Evolutionary conservation across 2,888 invertebrate genomes (phyloP), one percentile per base, ranked within the genome.

Genomic region (Charanyca ferruginea): DNA sequence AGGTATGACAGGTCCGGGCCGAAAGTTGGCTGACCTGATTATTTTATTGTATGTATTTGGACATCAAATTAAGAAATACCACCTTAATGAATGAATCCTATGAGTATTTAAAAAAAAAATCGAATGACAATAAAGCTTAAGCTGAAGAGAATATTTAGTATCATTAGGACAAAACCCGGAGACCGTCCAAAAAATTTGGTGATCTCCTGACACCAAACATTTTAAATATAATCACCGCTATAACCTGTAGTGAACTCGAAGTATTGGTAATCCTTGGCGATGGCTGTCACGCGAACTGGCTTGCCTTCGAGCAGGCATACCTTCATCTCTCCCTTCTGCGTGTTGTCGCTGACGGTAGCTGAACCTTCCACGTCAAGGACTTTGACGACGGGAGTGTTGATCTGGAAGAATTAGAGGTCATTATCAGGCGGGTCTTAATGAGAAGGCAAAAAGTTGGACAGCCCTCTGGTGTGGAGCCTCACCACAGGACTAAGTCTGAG

Each of bases 251-350:
- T 91, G 84, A 96, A 96, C 74, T 96, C 96, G 87, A 96, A 94
- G 72, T 96, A 96, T 74, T 96, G 96, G 86, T 91, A 96, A 83
- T 97, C 96, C 82, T 96, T 96, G 16, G 95, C 85, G 66, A 97
- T 94, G 48, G 96, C 92, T 42, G 91, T 93, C 11, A 94, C 85
- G 7, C 90, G 84, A 0, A 96, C 84, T 0, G 96, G 96, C 66
- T 96, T 94, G 81, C 96, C 93, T 53, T 96, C 96, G 13, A 96
- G 89, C 1, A 96, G 82, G 2, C 92, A 89, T 66, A 96, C 80
- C 73, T 95, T 96, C 0, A 96, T 83, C 38, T 96, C 95, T 1
- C 94, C 88, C 73, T 96, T 96, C 68, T 96, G 96, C 0, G 93
- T 75, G 61, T 96, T 95, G 32, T 96, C 96, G 47, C 90, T 91